Evolutionary conservation across 2,797 vertebrate species (phyloP).

Genomic region (Craterocephalus amniculus): DNA sequence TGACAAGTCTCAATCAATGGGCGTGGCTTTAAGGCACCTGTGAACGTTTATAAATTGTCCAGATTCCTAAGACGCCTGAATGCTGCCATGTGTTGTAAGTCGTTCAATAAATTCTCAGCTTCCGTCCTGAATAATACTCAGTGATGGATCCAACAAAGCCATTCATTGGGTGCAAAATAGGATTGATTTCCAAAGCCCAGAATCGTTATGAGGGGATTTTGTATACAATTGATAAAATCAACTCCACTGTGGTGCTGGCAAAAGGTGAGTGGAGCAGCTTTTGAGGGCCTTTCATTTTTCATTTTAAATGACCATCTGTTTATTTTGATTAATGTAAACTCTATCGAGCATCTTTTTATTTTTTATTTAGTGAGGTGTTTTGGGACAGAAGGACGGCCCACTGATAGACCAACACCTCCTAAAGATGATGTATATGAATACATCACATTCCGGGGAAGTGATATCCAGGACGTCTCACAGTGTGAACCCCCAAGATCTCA

Average conservation of each 20-base stretch:
- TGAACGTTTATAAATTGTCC: conserved; percentile 44
- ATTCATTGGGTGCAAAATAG: conserved; percentile 91
- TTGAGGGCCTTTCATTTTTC: too few species aligned
- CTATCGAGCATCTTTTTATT: not conserved
- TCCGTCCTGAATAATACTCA: not conserved
- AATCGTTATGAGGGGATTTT: conserved; percentile 96
- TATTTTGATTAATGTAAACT: not conserved
- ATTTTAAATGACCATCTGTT: too few species aligned
- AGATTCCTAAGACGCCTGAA: accelerated
- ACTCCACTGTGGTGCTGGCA: conserved; percentile 90
- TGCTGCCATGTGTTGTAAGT: not conserved
- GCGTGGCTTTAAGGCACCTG: conserved; percentile 53
- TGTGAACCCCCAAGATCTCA: conserved; percentile 92
- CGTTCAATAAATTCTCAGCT: not conserved
- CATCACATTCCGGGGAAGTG: conserved; percentile 96
- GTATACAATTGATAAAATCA: conserved; percentile 94
- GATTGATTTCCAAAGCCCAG: conserved; percentile 93
- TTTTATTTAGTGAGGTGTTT: conserved; percentile 89
- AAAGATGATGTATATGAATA: conserved; percentile 95
- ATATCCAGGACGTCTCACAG: conserved; percentile 95
- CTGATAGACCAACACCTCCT: conserved; percentile 90
- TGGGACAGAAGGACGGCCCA: conserved; percentile 95
- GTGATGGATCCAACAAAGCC: conserved; percentile 88
- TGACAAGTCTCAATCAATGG: conserved; percentile 53
- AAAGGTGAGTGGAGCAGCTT: conserved; percentile 81